Conservation (phyloP, 2,797 vertebrate genomes). For the Parotocinclus haroldoi region DNA sequence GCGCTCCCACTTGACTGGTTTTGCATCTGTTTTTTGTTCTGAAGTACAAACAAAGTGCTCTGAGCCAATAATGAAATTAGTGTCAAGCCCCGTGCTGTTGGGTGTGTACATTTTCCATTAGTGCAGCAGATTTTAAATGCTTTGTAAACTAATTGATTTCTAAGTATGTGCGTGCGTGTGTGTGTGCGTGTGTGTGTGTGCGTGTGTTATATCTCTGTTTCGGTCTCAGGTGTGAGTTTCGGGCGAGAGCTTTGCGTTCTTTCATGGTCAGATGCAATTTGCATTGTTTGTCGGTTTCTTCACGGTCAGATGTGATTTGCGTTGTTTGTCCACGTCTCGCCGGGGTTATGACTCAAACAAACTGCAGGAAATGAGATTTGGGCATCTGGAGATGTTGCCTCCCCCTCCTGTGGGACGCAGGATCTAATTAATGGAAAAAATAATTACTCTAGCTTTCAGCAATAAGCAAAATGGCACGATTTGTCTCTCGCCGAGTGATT, state of each 20-base stretch:
- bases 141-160: too few species aligned
- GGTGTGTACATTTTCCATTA: neutral
- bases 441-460: conserved; percentile 74
- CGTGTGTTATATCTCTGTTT: conserved; percentile 6
- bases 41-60: conserved; percentile 7
- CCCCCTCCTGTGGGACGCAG: conserved; percentile 64
- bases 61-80: conserved; percentile 31
- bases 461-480: conserved; percentile 64
- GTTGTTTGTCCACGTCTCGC: conserved; percentile 30
- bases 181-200: conserved; percentile 40
- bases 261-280: conserved; percentile 49
- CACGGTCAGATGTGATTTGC: conserved; percentile 49
- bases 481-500: conserved; percentile 64
- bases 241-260: conserved; percentile 29
- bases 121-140: too few species aligned
- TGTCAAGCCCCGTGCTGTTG: neutral
- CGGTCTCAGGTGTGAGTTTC: conserved; percentile 35
- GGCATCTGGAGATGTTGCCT: conserved; percentile 62
- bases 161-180: neutral
- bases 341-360: conserved; percentile 52
- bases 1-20: neutral
- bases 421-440: conserved; percentile 67
- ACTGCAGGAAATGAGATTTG: conserved; percentile 68
- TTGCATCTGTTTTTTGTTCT: neutral
- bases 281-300: conserved; percentile 41